Evolutionary conservation across 2,888 invertebrate genomes (phyloP).

Genomic region (Stramonita haemastoma): DNA sequence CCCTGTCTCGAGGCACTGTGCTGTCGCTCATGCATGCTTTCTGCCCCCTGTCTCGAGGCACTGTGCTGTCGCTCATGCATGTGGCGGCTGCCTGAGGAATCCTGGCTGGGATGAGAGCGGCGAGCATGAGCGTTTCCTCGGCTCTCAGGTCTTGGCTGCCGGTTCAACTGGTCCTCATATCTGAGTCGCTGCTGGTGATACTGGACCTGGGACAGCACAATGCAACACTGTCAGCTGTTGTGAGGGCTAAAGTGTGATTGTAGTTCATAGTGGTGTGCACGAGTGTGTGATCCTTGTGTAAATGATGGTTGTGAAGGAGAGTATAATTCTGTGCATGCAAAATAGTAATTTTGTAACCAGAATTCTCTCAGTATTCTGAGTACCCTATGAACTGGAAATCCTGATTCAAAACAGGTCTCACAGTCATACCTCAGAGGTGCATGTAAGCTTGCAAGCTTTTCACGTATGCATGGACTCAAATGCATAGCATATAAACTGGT

Average conservation of each 20-base stretch:
- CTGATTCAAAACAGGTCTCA: too few species aligned
- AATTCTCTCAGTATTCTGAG: too few species aligned
- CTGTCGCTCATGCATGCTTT: slow-evolving; percentile 20
- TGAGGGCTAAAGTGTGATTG: neutral
- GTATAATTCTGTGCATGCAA: too few species aligned
- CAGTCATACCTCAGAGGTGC: too few species aligned
- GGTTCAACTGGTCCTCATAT: slow-evolving; percentile 46
- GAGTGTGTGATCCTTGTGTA: too few species aligned
- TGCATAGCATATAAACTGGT: too few species aligned
- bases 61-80: slow-evolving; percentile 27
- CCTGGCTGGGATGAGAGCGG: slow-evolving; percentile 30
- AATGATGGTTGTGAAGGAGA: too few species aligned
- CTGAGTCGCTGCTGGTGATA: slow-evolving; percentile 57
- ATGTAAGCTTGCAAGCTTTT: too few species aligned
- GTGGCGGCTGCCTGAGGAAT: neutral
- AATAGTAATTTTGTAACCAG: too few species aligned
- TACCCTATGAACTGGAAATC: too few species aligned
- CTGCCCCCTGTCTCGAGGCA: neutral
- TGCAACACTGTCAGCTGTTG: neutral
- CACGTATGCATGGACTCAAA: too few species aligned
- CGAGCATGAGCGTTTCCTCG: slow-evolving; percentile 24
- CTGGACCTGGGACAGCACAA: slow-evolving; percentile 47
- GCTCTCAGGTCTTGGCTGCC: slow-evolving; percentile 24
- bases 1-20: slow-evolving; percentile 20
- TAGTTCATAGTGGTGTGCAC: too few species aligned